Evolutionary conservation across 2,888 invertebrate species (phyloP).

Genomic region (Pinctada fucata): DNA sequence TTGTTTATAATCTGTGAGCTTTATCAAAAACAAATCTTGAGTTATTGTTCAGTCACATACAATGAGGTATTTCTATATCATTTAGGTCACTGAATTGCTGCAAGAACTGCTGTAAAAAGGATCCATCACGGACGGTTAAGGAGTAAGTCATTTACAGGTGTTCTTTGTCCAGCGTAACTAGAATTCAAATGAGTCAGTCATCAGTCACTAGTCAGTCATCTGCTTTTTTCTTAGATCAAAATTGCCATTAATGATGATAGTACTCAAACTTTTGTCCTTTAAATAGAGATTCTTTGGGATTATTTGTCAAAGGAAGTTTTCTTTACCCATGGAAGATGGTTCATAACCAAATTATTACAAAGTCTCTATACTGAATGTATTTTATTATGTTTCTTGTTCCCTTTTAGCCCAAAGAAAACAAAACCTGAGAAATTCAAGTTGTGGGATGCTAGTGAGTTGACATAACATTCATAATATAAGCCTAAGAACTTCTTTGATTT

Average conservation of each 20-base stretch:
- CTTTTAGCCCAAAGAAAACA: constrained; percentile 34
- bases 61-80: not conserved
- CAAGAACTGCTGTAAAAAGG: constrained; percentile 8
- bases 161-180: not conserved
- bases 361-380: too few relatives aligned
- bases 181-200: too few relatives aligned
- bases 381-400: not conserved
- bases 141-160: not conserved
- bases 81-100: not conserved
- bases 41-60: too few relatives aligned
- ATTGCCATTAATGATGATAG: too few relatives aligned
- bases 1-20: not conserved
- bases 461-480: not conserved
- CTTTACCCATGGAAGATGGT: too few relatives aligned
- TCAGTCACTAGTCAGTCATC: too few relatives aligned
- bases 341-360: too few relatives aligned
- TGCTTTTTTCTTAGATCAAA: too few relatives aligned
- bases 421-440: constrained; percentile 32
- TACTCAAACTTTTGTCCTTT: too few relatives aligned
- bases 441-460: constrained; percentile 36
- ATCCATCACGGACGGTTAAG: not conserved
- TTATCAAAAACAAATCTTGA: not conserved
- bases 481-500: not conserved
- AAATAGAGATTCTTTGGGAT: too few relatives aligned
- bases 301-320: too few relatives aligned